These are phyloP conservation scores for Drosophila tani DNA, from an alignment of 1,140 invertebrate genomes.

Conservation along the genomic window DNA sequence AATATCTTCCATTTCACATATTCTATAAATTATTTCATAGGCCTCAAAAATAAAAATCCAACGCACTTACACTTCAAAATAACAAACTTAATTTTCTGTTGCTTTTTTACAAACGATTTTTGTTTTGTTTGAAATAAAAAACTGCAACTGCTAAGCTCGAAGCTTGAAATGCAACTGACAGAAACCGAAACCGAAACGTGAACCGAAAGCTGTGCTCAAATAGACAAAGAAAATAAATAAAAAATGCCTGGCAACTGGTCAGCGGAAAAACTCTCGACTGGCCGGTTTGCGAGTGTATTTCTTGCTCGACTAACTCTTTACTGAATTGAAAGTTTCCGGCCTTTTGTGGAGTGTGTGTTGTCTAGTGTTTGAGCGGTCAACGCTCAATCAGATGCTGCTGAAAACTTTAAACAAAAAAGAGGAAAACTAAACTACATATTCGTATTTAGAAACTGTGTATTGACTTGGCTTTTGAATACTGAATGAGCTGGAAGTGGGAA, in stretches of 20 bases:
- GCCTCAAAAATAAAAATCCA: not conserved
- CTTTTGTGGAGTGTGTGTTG: slow-evolving; percentile 54
- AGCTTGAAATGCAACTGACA: slow-evolving; percentile 65
- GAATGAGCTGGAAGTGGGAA: slow-evolving; percentile 24
- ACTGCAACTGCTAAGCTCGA: slow-evolving; percentile 34
- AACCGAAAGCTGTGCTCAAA: slow-evolving; percentile 46
- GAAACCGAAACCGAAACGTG: slow-evolving; percentile 46
- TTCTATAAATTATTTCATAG: too few species aligned
- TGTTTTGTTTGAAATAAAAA: not conserved
- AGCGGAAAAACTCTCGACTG: slow-evolving; percentile 39
- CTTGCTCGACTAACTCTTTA: slow-evolving; percentile 52
- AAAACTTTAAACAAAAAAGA: slow-evolving; percentile 5
- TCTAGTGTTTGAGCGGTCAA: slow-evolving; percentile 51
- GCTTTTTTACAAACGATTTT: not conserved
- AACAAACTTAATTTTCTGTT: not conserved
- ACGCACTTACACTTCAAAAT: slow-evolving; percentile 11
- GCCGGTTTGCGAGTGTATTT: slow-evolving; percentile 52
- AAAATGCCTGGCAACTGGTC: slow-evolving; percentile 1
- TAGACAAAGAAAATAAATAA: slow-evolving; percentile 1
- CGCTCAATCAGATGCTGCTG: slow-evolving; percentile 44
- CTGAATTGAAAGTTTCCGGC: slow-evolving; percentile 76
- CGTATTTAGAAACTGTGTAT: slow-evolving; percentile 17
- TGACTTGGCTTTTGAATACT: slow-evolving; percentile 2
- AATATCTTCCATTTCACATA: too few species aligned
- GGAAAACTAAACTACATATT: slow-evolving; percentile 6